Base-by-base conservation (phyloP, 2,888 invertebrate genomes). In the Apotomis turbidana region DNA sequence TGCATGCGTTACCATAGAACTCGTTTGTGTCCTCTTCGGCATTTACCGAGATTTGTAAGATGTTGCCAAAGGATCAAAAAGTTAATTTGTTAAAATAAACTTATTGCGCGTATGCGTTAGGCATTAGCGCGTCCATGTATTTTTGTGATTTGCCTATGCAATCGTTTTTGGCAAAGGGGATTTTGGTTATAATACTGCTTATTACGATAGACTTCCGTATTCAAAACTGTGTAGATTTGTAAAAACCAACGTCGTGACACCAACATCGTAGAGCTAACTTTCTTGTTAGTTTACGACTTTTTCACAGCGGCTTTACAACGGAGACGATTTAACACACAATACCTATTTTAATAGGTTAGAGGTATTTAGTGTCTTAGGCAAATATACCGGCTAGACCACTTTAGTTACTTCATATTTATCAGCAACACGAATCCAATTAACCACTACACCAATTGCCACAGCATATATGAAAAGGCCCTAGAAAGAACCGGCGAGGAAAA, bases 1-100 rank as follows among this genome's bases (percentile, higher is more conserved):
- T 79, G 85, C 84, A 83, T 80, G 79, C 79, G 74, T 80, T 80
- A 80, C 79, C 78, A 78, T 83, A 81, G 78, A 79, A 84, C 84
- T 79, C 75, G 84, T 84, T 82, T 85, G 80, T 79, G 80, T 76
- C 74, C 57, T 59, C 52, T 63, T 51, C 54, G 62, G 51, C 46
- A 59, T 63, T 72, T 52, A 61, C 68, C 52, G 41, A 67, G 62
- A 72, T 63, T 71, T 71, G 61, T 61, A 57, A 49, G 15, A 67
- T 67, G 67, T 61, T 71, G 71, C 61, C 57, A 67, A 62, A 60
- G 57, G 61, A 68, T 44, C 44, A 57, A 51, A 51, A 61, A 55
- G 41, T 61, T 71, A 9, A 67, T 44, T 55, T 55, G 13, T 5
- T 13, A 46, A 4, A 6, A 36, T 38, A 46, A 61, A 36, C n/a